These are phyloP conservation scores for Nothocercus nigrocapillus DNA, from an alignment of 2,113 vertebrate species.

Conservation along the genomic window DNA sequence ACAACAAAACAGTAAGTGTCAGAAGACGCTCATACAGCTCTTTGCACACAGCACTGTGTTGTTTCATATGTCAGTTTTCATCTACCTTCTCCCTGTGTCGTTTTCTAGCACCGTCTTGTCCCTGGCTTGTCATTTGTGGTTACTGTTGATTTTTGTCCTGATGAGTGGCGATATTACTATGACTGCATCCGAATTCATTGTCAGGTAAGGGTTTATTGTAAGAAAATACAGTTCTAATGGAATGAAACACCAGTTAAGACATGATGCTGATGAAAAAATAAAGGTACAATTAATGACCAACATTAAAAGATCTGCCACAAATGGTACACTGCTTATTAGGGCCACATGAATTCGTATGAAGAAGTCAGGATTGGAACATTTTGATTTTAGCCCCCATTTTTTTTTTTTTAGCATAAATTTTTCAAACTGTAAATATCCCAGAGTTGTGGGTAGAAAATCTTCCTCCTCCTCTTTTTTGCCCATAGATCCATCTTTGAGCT, in stretches of 20 bases:
- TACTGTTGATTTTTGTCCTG: slow-evolving; percentile 85
- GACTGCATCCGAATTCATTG: slow-evolving; percentile 92
- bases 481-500: not conserved
- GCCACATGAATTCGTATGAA: not conserved
- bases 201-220: slow-evolving; percentile 77
- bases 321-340: not conserved
- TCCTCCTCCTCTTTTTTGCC: not conserved
- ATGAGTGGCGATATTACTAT: slow-evolving; percentile 94
- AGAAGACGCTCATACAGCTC: not conserved
- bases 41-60: not conserved
- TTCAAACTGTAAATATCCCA: not conserved
- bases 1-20: slow-evolving; percentile 85
- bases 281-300: not conserved
- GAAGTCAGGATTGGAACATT: not conserved
- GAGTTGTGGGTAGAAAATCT: not conserved
- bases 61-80: not conserved
- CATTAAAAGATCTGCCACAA: not conserved
- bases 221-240: not conserved
- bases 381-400: not conserved
- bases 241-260: not conserved
- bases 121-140: slow-evolving; percentile 87
- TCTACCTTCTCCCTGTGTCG: not conserved
- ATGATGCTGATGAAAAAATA: not conserved
- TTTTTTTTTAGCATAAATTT: not conserved
- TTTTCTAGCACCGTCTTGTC: slow-evolving; percentile 84